phyloP scores from a whole-genome alignment of 2,113 vertebrate species.

The Indicator maculatus region DNA sequence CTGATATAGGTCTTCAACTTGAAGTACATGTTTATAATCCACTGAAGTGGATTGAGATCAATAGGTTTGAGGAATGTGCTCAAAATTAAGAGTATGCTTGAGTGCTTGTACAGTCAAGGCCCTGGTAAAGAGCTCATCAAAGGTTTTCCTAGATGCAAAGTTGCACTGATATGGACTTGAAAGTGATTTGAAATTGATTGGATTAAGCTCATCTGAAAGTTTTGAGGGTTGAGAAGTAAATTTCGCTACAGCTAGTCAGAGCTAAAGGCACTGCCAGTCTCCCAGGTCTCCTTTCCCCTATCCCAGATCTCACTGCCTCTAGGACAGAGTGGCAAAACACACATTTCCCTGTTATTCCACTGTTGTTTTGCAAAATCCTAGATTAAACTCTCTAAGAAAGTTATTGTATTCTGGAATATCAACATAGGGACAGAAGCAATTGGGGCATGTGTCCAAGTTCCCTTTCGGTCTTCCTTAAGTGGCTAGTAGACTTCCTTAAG shows the following conservation, averaged over 20 bases:
- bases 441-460: neutral
- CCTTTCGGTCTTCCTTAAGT: neutral
- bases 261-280: neutral
- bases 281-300: neutral
- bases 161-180: constrained; percentile 34
- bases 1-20: constrained; percentile 25
- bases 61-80: constrained; percentile 58
- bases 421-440: neutral
- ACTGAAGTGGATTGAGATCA: constrained; percentile 59
- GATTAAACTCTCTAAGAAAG: neutral
- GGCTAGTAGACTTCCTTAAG: too few relatives aligned
- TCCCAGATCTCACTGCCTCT: neutral
- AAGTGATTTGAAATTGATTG: constrained; percentile 45
- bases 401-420: neutral
- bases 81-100: constrained; percentile 59
- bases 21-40: constrained; percentile 63
- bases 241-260: neutral
- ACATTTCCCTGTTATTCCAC: neutral
- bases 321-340: neutral
- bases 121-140: constrained; percentile 45
- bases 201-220: constrained; percentile 31
- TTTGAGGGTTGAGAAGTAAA: neutral
- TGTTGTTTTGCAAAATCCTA: neutral
- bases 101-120: constrained; percentile 42
- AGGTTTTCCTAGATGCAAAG: constrained; percentile 53